phyloP scores from a whole-genome alignment of 2,888 invertebrate genomes.

The Lamproptera curius region DNA sequence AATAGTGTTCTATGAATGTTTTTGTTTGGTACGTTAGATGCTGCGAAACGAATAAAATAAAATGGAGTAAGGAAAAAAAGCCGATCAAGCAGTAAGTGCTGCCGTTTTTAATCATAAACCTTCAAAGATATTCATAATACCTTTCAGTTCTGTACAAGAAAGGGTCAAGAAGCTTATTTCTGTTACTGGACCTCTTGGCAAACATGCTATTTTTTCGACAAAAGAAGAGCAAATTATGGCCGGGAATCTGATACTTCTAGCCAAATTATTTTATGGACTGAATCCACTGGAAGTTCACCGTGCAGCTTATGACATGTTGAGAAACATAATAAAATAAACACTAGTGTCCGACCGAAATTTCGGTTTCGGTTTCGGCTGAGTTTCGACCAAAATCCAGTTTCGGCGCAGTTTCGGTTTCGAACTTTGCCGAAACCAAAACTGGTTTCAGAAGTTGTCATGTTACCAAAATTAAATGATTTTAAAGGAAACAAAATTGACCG shows the following conservation, averaged over 20 bases:
- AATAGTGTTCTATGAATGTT: not conserved
- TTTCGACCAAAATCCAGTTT: no score
- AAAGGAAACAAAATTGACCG: no score
- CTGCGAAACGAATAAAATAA: not conserved
- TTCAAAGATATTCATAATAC: conserved; percentile 19
- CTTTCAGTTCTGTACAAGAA: conserved; percentile 21
- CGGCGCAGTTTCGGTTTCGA: no score
- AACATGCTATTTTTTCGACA: conserved; percentile 22
- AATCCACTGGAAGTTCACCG: conserved; percentile 20
- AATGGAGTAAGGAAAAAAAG: not conserved
- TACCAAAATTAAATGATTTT: no score
- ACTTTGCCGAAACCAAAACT: no score
- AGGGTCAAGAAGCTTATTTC: conserved; percentile 18
- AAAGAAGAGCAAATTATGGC: conserved; percentile 12
- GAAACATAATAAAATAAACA: not conserved
- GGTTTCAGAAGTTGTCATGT: no score
- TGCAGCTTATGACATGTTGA: conserved; percentile 21
- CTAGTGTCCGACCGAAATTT: no score
- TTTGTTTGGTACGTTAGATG: not conserved
- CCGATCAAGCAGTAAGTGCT: not conserved
- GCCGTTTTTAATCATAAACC: not conserved
- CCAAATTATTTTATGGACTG: conserved; percentile 22
- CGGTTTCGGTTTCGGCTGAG: no score
- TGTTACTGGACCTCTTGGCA: conserved; percentile 20
- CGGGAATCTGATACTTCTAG: conserved; percentile 21